Conservation (phyloP, 2,113 vertebrate species). For the Phyllostomus hastatus region DNA sequence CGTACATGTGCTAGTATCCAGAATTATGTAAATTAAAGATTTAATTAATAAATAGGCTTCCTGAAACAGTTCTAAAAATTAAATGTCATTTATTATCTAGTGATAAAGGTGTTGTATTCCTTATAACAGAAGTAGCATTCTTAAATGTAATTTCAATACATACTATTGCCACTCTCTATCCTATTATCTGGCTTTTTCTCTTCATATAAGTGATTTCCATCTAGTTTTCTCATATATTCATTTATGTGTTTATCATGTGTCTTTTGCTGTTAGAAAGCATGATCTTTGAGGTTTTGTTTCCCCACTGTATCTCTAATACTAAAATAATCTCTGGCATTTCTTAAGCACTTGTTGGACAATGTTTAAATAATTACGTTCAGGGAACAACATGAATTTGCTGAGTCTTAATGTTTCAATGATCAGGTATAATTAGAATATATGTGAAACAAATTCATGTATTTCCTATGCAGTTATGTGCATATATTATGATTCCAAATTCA, state of each 20-base stretch:
- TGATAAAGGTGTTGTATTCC: neutral
- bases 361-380: neutral
- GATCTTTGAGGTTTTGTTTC: neutral
- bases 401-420: neutral
- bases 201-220: neutral
- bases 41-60: neutral
- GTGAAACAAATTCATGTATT: neutral
- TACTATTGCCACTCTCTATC: neutral
- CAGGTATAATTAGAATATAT: neutral
- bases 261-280: neutral
- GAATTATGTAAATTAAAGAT: neutral
- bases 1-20: neutral
- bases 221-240: neutral
- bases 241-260: neutral
- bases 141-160: neutral
- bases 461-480: neutral
- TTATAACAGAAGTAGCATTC: neutral
- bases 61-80: neutral
- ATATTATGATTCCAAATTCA: neutral
- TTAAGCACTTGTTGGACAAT: neutral
- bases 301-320: neutral
- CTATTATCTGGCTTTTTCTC: neutral
- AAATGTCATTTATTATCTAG: neutral
- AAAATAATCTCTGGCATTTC: neutral
- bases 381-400: neutral